Base-by-base conservation (phyloP, 2,113 vertebrate species). In the Gymnobelideus leadbeateri region DNA sequence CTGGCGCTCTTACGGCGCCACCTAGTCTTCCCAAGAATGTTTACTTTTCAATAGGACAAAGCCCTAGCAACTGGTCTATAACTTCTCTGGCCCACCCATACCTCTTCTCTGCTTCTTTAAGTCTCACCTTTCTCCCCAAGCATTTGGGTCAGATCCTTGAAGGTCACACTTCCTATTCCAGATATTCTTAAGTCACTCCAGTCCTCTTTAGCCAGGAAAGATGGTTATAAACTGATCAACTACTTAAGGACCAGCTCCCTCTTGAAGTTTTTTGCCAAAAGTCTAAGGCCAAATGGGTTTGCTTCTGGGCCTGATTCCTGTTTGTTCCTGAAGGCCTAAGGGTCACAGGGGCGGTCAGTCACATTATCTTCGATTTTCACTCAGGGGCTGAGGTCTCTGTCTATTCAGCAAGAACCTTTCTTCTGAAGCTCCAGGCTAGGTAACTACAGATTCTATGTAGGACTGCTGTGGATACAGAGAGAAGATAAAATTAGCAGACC, bases 101-200 rank as follows among this genome's bases (percentile, higher is more conserved):
- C 43, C 7, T 43, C 26, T 84, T 84, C 68, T 84, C 68, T 43
- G n/a, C 14, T 43, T 8, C 19, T 84, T 84, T 84, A 43, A 84
- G n/a, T 21, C 68, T 84, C 68, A 84, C 68, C 68, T 84, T 84
- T 84, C 68, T 84, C 68, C n/a, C 68, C 68, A 43, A 84, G n/a
- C 68, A 84, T 84, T 84, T 84, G 68, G 68, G n/a, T 84, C n/a
- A 84, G 68, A 84, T 84, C n/a, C 68, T 84, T 84, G n/a, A 43
- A 84, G 28, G 68, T 84, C 68, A 43, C 68, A 84, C 68, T 84
- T 84, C n/a, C n/a, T 84, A 84, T 43, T 84, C 37, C 43, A 84
- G 68, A 84, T 84, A 84, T 84, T 84, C 37, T 84, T 43, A 84
- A 43, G 9, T 84, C 68, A 43, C n/a, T 84, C 68, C 68, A 84